Percentiles rank a stretch among this genome's conserved stretches.
These are phyloP conservation scores for Patagioenas fasciata DNA, from an alignment of 2,113 vertebrate genomes.

Conservation along the genomic window DNA sequence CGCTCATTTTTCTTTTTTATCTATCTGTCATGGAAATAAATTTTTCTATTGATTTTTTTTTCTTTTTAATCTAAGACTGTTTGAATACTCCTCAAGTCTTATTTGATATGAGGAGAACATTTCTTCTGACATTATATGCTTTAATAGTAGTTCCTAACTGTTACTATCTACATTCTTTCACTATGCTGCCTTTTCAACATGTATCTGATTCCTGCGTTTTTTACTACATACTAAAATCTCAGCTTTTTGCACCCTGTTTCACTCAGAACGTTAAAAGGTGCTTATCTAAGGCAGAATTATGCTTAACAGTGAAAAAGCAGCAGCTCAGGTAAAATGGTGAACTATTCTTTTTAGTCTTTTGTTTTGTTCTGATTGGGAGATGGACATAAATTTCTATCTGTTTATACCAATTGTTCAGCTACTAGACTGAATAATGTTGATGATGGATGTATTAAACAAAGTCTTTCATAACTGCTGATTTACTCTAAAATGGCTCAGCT, in stretches of 20 bases:
- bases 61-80: background rate
- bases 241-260: background rate
- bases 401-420: background rate
- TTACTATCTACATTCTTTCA: background rate
- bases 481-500: background rate
- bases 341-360: background rate
- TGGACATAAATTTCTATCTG: background rate
- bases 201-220: background rate
- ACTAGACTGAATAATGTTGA: background rate
- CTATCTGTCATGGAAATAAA: background rate
- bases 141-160: background rate
- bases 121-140: background rate
- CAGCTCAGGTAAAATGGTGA: background rate
- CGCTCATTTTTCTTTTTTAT: background rate
- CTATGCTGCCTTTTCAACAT: background rate
- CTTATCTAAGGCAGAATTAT: conserved; percentile 14
- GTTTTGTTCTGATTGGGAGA: background rate
- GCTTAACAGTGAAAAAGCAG: background rate
- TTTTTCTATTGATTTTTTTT: background rate
- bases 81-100: background rate
- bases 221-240: background rate
- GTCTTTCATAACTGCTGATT: background rate
- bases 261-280: background rate
- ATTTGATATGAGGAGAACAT: background rate
- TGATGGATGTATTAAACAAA: background rate